phyloP scores from a whole-genome alignment of 2,888 invertebrate genomes.

The Altica lythri region DNA sequence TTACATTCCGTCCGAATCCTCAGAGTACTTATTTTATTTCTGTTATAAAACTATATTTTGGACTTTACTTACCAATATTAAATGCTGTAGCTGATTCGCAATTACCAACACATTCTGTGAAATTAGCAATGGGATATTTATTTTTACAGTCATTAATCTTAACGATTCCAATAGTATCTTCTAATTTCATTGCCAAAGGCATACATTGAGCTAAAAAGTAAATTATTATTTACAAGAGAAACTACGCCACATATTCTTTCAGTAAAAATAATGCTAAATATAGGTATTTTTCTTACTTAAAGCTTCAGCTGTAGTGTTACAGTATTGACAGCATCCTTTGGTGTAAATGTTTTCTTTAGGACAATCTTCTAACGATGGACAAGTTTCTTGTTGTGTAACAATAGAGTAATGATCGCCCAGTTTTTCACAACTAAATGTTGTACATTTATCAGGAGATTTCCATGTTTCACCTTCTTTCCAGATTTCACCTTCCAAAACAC shows the following conservation, averaged over 20 bases:
- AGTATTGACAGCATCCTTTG: conserved; percentile 72
- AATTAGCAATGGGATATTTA: conserved; percentile 61
- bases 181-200: conserved; percentile 60
- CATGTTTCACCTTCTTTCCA: conserved; percentile 62
- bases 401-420: conserved; percentile 58
- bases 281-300: conserved; percentile 53
- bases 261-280: background rate
- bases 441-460: conserved; percentile 67
- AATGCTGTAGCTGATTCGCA: conserved; percentile 74
- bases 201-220: conserved; percentile 61
- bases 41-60: background rate
- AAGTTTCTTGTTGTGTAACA: conserved; percentile 57
- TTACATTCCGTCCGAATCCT: background rate
- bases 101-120: conserved; percentile 72
- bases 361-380: conserved; percentile 67
- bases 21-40: background rate
- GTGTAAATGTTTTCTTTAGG: conserved; percentile 60
- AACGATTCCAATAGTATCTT: conserved; percentile 65
- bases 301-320: conserved; percentile 61
- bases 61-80: conserved; percentile 53
- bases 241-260: background rate
- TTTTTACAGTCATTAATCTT: conserved; percentile 69
- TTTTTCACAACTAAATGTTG: conserved; percentile 63
- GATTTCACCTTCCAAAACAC: conserved; percentile 61
- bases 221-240: background rate